Evolutionary conservation across 2,888 invertebrate species (phyloP), one percentile per base, ranked within the genome.

Genomic region (Alcis repandata): DNA sequence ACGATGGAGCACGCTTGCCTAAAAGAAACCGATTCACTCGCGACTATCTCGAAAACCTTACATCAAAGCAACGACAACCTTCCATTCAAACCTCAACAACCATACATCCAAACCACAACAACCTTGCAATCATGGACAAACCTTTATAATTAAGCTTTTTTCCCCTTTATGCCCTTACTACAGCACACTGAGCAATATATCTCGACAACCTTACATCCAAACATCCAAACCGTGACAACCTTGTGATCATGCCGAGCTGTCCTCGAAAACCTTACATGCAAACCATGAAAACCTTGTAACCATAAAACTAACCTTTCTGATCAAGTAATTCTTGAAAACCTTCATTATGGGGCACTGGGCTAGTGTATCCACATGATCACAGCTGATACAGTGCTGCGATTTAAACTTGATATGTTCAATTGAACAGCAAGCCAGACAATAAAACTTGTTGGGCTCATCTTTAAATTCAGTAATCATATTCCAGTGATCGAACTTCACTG

Each of bases 401-500:
- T 60, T 67, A 11, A 17, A 38, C 0, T 67, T 22, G 2, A 62
- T 36, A 0, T 13, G 46, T 0, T 68, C 57, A 0, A 13, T 15
- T 13, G 10, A 27, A 0, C 17, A 51, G 48, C 72, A 72, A 0
- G 58, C 69, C 72, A 72, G 69, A n/a, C 72, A 72, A 20, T 67
- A 69, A 1, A 40, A 60, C 38, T 57, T 40, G 15, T 69, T 72
- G 0, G 20, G 0, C 6, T 48, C 59, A 0, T 51, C 53, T 10
- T 38, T 53, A 0, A 33, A 57, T 6, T n/a, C n/a, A n/a, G n/a
- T n/a, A n/a, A 72, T 57, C 72, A 72, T 72, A 9, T 72, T 72
- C 80, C 82, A 85, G 0, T 76, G 76, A 2, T 86, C 78, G 9
- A 63, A 78, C 0, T 68, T 70, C 0, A 85, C 75, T 9, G 70